Conservation (phyloP, 2,113 vertebrate species). For the Irena cyanogastra region DNA sequence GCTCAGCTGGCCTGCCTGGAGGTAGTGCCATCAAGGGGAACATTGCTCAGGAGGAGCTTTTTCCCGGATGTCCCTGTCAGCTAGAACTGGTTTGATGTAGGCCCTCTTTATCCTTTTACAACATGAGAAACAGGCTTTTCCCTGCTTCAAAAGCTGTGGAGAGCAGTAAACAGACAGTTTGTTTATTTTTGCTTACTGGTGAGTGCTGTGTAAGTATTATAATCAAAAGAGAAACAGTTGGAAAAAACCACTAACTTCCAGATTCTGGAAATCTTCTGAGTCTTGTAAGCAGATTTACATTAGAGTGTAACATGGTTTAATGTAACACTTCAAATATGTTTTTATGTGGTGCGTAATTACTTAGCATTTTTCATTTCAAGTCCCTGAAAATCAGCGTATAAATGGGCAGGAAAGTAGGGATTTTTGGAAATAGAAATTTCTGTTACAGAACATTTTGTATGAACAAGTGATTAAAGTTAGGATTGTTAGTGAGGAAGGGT, state of each 20-base stretch:
- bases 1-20: neutral
- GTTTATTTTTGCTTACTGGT: neutral
- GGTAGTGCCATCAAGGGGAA: neutral
- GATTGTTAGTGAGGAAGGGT: neutral
- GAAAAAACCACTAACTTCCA: neutral
- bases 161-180: neutral
- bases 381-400: neutral
- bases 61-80: neutral
- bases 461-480: neutral
- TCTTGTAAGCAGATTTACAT: neutral
- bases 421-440: neutral
- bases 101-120: neutral
- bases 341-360: neutral
- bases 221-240: neutral
- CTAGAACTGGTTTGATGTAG: neutral
- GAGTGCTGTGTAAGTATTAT: neutral
- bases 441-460: neutral
- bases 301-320: neutral
- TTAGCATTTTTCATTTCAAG: neutral
- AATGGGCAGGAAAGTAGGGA: neutral
- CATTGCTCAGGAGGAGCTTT: neutral
- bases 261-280: slow-evolving; percentile 6
- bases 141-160: neutral
- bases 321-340: neutral
- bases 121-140: neutral